Base-by-base conservation (phyloP, 2,113 vertebrate species). In the Cettia cetti region DNA sequence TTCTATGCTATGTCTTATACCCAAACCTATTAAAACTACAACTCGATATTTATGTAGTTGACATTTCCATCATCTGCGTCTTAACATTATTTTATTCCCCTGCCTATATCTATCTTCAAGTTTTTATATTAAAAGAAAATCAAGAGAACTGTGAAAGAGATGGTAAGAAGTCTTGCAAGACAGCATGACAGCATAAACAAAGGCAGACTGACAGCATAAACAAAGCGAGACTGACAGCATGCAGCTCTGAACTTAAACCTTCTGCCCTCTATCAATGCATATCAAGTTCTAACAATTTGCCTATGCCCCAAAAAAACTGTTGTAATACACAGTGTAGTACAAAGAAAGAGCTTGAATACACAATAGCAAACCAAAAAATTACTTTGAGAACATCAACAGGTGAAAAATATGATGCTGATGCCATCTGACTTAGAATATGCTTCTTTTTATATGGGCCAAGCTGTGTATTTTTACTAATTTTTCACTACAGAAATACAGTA, bases 111-210 rank as follows among this genome's bases (percentile, higher is more conserved):
- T 2, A 49, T 31, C 24, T 71, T 75, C 40, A 60, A 76, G 39
- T 40, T 40, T 40, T 40, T 40, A 3, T 37, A 69, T 20, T 21
- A 61, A 81, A 76, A 6, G 3, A 65, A 84, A 71, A 59, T 19
- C 8, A 53, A 57, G 11, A 50, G 1, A 85, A n/a, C 2, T 54
- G 30, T 28, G n/a, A 63, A 69, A 54, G 42, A 35, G 7, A 26
- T 53, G 10, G 6, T 13, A 17, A 60, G 8, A 72, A 80, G 17
- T n/a, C 28, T 82, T 20, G 5, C 5, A 80, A 72, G 8, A 72
- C 0, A 28, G 10, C 50, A n/a, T 1, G 1, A 57, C 6, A 49
- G 13, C 11, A 60, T 63, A 60, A 89, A 53, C 0, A 0, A 76
- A 68, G 19, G 15, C 53, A 63, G 11, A 60, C 3, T 13, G 90